Conservation (phyloP, 2,113 vertebrate genomes). For the Phoenicopterus ruber region DNA sequence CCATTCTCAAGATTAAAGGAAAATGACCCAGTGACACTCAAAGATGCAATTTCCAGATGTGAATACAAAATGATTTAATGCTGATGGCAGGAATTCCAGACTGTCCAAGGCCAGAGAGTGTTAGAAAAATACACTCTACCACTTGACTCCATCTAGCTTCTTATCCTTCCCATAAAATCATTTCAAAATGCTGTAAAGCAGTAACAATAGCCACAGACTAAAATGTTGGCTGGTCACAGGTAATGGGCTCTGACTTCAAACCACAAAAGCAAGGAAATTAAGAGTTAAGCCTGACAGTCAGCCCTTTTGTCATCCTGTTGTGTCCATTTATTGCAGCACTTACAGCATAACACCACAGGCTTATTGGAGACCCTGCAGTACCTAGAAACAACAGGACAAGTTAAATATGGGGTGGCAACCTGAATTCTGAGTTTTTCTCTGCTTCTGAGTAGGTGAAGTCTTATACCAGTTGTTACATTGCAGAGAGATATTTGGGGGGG, state of each 20-base stretch:
- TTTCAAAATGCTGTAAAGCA: constrained; percentile 22
- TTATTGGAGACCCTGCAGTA: constrained; percentile 21
- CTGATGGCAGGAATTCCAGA: constrained; percentile 38
- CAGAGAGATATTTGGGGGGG: not conserved
- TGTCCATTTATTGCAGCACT: constrained; percentile 34
- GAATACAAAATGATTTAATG: constrained; percentile 47
- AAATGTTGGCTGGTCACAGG: not conserved
- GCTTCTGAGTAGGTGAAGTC: not conserved
- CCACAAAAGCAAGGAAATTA: constrained; percentile 38
- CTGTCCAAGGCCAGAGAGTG: constrained; percentile 12
- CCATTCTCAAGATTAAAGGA: constrained; percentile 61
- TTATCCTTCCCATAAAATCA: constrained; percentile 23
- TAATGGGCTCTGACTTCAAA: constrained; percentile 39
- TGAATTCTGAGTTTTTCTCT: not conserved
- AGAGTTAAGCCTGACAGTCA: constrained; percentile 42
- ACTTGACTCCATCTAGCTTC: constrained; percentile 20
- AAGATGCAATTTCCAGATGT: constrained; percentile 65
- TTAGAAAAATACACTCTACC: constrained; percentile 19
- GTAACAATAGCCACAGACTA: not conserved
- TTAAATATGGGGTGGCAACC: constrained; percentile 12
- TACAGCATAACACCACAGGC: not conserved
- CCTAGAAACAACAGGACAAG: not conserved
- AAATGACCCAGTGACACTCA: constrained; percentile 52
- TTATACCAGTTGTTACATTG: not conserved
- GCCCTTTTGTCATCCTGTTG: constrained; percentile 42